Conservation (phyloP, 2,888 invertebrate genomes). For the Ametastegia equiseti region DNA sequence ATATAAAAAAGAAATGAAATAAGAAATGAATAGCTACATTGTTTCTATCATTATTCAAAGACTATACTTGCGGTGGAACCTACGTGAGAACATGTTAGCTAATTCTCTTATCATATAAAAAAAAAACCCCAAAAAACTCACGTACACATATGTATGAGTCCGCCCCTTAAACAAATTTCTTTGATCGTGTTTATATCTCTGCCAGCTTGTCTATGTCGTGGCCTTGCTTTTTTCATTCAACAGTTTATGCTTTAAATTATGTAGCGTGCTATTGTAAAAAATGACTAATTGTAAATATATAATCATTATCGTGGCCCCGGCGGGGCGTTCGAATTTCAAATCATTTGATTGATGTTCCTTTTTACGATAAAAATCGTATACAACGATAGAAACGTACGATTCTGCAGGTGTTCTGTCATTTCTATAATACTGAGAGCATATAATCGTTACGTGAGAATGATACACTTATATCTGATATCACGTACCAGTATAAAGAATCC, state of each 20-base stretch:
- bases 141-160: neutral
- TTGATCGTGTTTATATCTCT: slow-evolving; percentile 26
- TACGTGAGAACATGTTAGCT: neutral
- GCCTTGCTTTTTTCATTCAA: slow-evolving; percentile 23
- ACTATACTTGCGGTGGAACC: neutral
- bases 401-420: slow-evolving; percentile 1
- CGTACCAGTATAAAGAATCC: neutral
- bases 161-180: slow-evolving; percentile 20
- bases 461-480: slow-evolving; percentile 10
- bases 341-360: neutral
- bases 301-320: neutral
- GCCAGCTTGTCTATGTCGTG: neutral
- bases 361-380: neutral
- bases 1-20: too few relatives aligned
- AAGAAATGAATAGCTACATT: neutral
- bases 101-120: slow-evolving; percentile 31
- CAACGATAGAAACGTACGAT: neutral
- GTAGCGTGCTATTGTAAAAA: slow-evolving; percentile 7
- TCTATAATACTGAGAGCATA: neutral
- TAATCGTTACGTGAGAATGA: slow-evolving; percentile 16
- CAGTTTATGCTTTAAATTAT: neutral
- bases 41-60: neutral
- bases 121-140: neutral
- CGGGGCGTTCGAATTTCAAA: neutral
- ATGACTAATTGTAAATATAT: slow-evolving; percentile 1